Evolutionary conservation across 2,113 vertebrate species (phyloP), one percentile per base, ranked within the genome.

Genomic region (Sinocyclocheilus maitianheensis): DNA sequence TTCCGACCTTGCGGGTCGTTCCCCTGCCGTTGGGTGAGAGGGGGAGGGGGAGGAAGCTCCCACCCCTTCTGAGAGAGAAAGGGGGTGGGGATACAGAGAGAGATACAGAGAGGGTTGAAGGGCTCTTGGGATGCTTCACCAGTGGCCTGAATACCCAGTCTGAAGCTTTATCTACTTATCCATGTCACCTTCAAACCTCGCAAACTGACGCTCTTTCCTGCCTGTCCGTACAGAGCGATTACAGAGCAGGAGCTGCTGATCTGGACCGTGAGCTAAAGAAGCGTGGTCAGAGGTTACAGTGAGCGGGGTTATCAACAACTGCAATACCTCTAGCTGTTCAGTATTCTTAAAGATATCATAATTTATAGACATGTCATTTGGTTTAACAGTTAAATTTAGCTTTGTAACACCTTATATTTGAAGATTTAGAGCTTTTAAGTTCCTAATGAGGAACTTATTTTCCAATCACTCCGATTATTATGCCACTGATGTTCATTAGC

Each of bases 101-200:
- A 69, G 18, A 86, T 76, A 86, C 82, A 87, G 62, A 88, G 81
- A 86, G 81, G 84, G 86, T 77, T 83, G 88, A 83, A 82, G 76
- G 84, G 88, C 90, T 89, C 83, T 86, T 77, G 90, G 90, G 92
- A 90, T 84, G 85, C 87, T 77, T 91, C 91, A 90, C 88, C 72
- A 84, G 85, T 94, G 92, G 89, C 91, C 92, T 92, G 90, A 90
- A 93, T 92, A 93, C 90, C 90, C 88, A 83, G 90, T 89, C 85
- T 87, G 84, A 67, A 87, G 81, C 91, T 93, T 91, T 91, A 93
- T 94, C 94, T 91, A 87, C 92, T 93, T 91, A 91, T 84, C 79
- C 9, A 91, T 92, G 92, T 93, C 93, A 94, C 93, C 91, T 94
- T 93, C 92, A 93, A 72, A 87, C 86, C 86, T 89, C 81, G 74